Evolutionary conservation across 2,888 invertebrate species (phyloP).

Genomic region (Temnothorax unifasciatus): DNA sequence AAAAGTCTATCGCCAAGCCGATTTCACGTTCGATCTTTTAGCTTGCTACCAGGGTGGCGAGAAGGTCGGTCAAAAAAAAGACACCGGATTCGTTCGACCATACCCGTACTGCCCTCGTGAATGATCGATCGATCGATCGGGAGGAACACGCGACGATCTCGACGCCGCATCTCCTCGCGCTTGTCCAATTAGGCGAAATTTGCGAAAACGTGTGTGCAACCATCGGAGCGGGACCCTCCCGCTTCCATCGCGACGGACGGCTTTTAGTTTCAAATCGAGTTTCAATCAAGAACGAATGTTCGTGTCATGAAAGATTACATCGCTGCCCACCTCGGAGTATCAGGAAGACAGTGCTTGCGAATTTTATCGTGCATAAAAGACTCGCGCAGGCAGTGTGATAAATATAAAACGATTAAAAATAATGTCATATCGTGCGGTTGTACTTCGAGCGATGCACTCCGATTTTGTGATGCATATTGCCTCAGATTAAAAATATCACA

Average conservation of each 20-base stretch:
- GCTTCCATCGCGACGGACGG: conserved; percentile 21
- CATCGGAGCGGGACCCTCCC: not conserved
- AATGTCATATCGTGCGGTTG: not conserved
- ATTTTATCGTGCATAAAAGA: conserved; percentile 1
- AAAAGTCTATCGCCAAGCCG: conserved; percentile 10
- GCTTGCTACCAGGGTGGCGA: conserved; percentile 51
- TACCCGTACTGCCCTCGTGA: conserved; percentile 30
- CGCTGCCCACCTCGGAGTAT: not conserved
- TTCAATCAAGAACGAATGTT: conserved; percentile 30
- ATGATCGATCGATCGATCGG: conserved; percentile 69
- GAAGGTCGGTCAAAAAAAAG: conserved; percentile 31
- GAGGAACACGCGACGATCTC: conserved; percentile 62
- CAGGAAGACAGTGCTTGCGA: not conserved
- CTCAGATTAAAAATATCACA: not conserved
- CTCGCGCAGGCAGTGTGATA: not conserved
- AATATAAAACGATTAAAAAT: not conserved
- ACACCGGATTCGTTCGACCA: conserved; percentile 22
- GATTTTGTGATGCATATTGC: not conserved
- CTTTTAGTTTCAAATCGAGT: conserved; percentile 35
- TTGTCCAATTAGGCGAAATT: conserved; percentile 78
- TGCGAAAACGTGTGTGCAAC: conserved; percentile 64
- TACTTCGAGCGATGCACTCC: not conserved
- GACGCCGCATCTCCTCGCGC: conserved; percentile 41
- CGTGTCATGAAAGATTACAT: conserved; percentile 20
- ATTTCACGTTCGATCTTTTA: conserved; percentile 38